Base-by-base conservation (phyloP, 2,797 vertebrate species). In the Sebastes nivosus region DNA sequence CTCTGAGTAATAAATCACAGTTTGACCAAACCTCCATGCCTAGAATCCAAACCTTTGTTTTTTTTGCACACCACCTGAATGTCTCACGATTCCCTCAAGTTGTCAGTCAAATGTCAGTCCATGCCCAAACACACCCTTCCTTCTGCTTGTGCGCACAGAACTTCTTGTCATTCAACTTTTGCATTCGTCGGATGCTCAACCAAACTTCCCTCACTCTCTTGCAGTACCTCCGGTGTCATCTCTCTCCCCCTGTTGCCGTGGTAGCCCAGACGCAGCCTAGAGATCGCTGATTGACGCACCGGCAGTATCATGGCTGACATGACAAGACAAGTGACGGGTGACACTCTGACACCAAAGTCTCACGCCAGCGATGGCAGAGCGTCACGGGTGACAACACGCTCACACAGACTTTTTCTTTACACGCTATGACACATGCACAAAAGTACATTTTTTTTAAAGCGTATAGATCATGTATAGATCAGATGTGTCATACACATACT, bases 281-380 rank as follows among this genome's bases (percentile, higher is more conserved):
- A 70, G 57, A 84, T 77, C 22, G 2, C 6, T 90, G 89, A 93
- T 92, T 88, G 93, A 89, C 84, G 63, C 65, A 5, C 25, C 27
- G 25, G 81, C 78, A 36, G 75, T 70, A 76, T 92, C 85, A 80
- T 83, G 82, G 83, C 81, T 92, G 92, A 92, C 89, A 71, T 76
- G 86, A 89, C 67, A 18, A 87, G 87, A 86, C 82, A 67, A 88
- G 79, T 89, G 91, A 92, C 58, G 63, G 85, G 76, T 88, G 89
- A 91, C 86, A 73, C 66, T 42, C 72, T 86, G 84, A 88, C 85
- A 88, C 82, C 74, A 66, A 50, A 72, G 80, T 89, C 78, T 86
- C 74, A 85, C 50, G 54, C 73, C 79, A 65, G 79, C 12, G 3
- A 77, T 79, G 83, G 84, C 83, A 32, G 79, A 46, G 36, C 38